Evolutionary conservation across 2,113 vertebrate species (phyloP).

Genomic region (Bungarus multicinctus): DNA sequence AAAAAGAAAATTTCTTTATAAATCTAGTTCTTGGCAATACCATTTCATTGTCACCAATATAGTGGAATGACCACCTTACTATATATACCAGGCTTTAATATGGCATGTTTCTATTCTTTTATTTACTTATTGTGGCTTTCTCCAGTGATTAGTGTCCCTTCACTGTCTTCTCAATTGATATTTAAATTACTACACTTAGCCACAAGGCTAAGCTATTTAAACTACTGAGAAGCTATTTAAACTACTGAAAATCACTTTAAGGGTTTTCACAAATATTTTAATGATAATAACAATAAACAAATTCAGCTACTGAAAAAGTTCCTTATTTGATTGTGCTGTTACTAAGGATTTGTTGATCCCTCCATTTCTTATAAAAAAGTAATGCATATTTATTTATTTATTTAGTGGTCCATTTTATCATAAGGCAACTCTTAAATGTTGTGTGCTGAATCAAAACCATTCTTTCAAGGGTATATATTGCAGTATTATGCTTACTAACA

Average conservation of each 20-base stretch:
- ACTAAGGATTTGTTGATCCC: not conserved
- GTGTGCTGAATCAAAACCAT: not conserved
- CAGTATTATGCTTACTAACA: not conserved
- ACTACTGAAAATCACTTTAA: not conserved
- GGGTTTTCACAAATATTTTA: not conserved
- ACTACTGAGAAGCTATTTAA: not conserved
- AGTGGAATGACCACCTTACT: not conserved
- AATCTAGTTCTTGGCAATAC: not conserved
- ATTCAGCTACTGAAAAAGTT: not conserved
- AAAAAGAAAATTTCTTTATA: not conserved
- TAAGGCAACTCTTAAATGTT: not conserved
- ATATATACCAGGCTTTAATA: not conserved
- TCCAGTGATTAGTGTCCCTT: not conserved
- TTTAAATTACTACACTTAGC: not conserved
- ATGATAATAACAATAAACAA: not conserved
- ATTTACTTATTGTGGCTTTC: not conserved
- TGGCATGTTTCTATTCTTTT: not conserved
- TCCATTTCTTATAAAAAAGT: not conserved
- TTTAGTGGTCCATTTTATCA: not conserved
- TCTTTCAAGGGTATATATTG: not conserved
- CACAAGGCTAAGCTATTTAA: not conserved
- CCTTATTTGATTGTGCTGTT: not conserved
- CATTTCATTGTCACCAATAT: not conserved
- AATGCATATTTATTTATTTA: not conserved
- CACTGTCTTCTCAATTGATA: not conserved